Evolutionary conservation across 2,797 vertebrate species (phyloP), one percentile per base, ranked within the genome.

Genomic region (Coregonus sp.): DNA sequence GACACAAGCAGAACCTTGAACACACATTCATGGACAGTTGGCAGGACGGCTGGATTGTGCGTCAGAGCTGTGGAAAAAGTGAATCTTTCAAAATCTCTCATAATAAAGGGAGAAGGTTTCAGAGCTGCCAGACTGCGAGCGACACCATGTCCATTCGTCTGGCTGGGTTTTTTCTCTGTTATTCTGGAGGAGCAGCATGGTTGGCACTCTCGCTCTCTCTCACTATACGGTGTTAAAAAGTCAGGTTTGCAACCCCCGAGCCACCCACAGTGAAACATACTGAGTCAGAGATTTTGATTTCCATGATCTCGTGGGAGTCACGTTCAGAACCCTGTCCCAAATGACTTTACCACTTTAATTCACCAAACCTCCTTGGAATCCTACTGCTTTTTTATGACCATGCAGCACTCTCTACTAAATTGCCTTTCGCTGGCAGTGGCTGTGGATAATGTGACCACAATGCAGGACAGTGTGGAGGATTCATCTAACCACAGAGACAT

Each of bases 1-100:
- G 80, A 72, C 3, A 16, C 18, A 33, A 72, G 74, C 18, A n/a
- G 74, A 54, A 16, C 47, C 6, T 51, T 3, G 4, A 51, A 72
- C 70, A 72, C 20, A 72, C 70, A 72, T 33, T 52, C 51, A 54
- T 25, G 37, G 5, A 66, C 40, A 9, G 40, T 61, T 78, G 84
- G 84, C 70, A 1, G 72, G 37, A 16, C 77, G 84, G 83, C 70
- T 1, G 71, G 47, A 16, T 35, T 1, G 80, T 82, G 85, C 73
- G 81, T 88, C 87, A 85, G 51, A 1, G 37, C 79, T 78, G 73
- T 90, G 90, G 90, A 92, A 92, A 91, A 81, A 79, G 75, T 89
- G 86, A 91, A 80, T 66, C 40, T 72, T 1, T 65, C 79, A 75
- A 86, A 73, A 80, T 78, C 65, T 63, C 82, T 78, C 78, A 81